Evolutionary conservation across 1,140 invertebrate species (phyloP).

Genomic region (Microplitis demolitor): DNA sequence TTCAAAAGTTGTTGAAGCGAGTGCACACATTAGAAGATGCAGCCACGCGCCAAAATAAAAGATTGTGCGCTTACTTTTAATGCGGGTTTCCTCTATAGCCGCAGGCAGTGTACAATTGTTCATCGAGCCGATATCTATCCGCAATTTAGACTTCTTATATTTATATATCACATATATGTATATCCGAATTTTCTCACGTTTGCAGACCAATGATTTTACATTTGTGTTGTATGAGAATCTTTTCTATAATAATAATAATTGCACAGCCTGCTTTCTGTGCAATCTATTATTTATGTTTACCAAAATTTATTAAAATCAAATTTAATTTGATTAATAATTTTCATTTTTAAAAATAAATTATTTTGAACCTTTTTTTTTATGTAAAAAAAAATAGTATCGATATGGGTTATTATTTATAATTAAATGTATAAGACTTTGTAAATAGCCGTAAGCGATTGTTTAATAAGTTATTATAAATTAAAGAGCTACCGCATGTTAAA

Average conservation of each 20-base stretch:
- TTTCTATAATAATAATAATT: not conserved
- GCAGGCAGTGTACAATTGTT: conserved; percentile 48
- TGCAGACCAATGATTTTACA: conserved; percentile 1
- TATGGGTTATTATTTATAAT: no score
- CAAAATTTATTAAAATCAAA: no score
- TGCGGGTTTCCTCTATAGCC: conserved; percentile 43
- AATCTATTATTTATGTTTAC: no score
- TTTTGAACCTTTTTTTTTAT: no score
- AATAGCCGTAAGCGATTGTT: conserved; percentile 34
- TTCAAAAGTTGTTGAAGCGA: conserved; percentile 18
- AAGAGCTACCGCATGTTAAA: conserved; percentile 51
- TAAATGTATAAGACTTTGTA: no score
- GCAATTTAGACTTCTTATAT: conserved; percentile 9
- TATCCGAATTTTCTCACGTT: conserved; percentile 44
- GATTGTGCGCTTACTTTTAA: conserved; percentile 2
- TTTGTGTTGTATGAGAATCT: not conserved
- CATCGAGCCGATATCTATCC: conserved; percentile 33
- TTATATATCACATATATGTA: not conserved
- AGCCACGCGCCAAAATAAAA: conserved; percentile 24
- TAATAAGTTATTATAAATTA: conserved; percentile 55
- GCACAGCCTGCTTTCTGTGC: no score
- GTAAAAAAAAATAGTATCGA: no score
- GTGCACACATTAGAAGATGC: conserved; percentile 25
- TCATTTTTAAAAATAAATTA: no score
- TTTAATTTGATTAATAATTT: no score